Evolutionary conservation across 2,888 invertebrate species (phyloP).

Genomic region (Urechis unicinctus): DNA sequence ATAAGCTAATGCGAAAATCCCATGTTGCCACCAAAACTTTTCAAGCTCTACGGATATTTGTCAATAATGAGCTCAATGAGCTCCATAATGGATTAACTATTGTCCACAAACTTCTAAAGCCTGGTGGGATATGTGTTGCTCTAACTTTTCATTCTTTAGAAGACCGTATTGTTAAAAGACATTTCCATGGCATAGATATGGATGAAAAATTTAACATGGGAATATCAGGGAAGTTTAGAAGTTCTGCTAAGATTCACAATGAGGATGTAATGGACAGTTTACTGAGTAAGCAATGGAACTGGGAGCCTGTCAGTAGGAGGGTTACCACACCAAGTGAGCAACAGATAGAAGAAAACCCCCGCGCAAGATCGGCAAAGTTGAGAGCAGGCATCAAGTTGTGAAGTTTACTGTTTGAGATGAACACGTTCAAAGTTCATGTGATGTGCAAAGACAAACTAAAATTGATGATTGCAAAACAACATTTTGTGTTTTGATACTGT

Average conservation of each 20-base stretch:
- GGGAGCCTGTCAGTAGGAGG: slow-evolving; percentile 75
- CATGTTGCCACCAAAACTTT: slow-evolving; percentile 89
- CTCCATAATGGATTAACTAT: slow-evolving; percentile 79
- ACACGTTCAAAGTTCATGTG: no score
- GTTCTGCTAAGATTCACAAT: slow-evolving; percentile 57
- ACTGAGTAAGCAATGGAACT: slow-evolving; percentile 61
- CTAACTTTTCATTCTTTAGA: slow-evolving; percentile 89
- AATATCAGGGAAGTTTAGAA: slow-evolving; percentile 46
- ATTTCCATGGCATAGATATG: slow-evolving; percentile 56
- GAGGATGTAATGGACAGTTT: slow-evolving; percentile 60
- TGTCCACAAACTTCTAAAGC: slow-evolving; percentile 67
- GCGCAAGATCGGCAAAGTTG: slow-evolving; percentile 82
- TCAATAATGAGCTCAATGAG: slow-evolving; percentile 94
- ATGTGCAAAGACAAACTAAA: no score
- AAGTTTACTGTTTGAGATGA: no score
- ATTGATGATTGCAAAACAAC: no score
- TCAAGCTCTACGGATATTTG: slow-evolving; percentile 87
- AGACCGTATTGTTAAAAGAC: slow-evolving; percentile 87
- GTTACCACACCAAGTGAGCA: slow-evolving; percentile 67
- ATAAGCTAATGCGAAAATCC: slow-evolving; percentile 68
- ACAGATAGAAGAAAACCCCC: slow-evolving; percentile 73
- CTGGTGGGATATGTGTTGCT: slow-evolving; percentile 69
- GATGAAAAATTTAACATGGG: slow-evolving; percentile 26
- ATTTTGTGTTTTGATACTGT: no score
- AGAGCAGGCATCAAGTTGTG: slow-evolving; percentile 70